These are phyloP conservation scores for Rhynchomys soricoides DNA, from an alignment of 2,113 vertebrate species.

Conservation along the genomic window DNA sequence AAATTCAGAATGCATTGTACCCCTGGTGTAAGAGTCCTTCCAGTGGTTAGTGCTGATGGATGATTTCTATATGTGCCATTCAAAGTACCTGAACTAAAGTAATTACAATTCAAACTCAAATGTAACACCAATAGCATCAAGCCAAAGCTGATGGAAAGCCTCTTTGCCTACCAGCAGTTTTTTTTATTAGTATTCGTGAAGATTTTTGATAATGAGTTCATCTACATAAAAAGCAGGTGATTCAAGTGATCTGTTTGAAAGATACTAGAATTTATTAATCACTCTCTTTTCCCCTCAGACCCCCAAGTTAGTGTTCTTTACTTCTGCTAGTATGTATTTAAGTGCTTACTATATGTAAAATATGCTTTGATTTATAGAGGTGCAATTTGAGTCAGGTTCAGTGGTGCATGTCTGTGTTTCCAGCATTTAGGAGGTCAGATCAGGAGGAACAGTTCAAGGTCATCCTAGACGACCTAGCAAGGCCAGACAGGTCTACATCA, in stretches of 20 bases:
- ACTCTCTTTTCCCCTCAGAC: background rate
- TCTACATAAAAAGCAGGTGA: conserved; percentile 8
- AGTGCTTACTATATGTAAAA: background rate
- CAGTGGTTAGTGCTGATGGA: background rate
- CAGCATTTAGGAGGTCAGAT: background rate
- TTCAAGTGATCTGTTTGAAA: conserved; percentile 39
- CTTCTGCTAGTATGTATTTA: background rate
- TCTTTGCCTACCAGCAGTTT: conserved; percentile 23
- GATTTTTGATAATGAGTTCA: conserved; percentile 37
- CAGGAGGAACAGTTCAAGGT: background rate
- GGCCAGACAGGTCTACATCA: background rate
- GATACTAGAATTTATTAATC: conserved; percentile 11
- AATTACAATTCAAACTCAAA: conserved; percentile 5
- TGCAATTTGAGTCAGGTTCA: background rate
- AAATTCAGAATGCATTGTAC: background rate
- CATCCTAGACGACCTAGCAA: background rate
- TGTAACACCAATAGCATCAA: background rate
- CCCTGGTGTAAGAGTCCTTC: background rate
- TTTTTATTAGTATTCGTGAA: conserved; percentile 9
- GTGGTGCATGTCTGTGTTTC: background rate
- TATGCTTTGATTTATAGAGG: conserved; percentile 21
- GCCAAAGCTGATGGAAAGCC: background rate
- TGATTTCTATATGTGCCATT: background rate
- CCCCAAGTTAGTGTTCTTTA: conserved; percentile 7
- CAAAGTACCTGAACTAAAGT: background rate